phyloP scores from a whole-genome alignment of 2,113 vertebrate genomes.

The Ceyx cyanopectus region DNA sequence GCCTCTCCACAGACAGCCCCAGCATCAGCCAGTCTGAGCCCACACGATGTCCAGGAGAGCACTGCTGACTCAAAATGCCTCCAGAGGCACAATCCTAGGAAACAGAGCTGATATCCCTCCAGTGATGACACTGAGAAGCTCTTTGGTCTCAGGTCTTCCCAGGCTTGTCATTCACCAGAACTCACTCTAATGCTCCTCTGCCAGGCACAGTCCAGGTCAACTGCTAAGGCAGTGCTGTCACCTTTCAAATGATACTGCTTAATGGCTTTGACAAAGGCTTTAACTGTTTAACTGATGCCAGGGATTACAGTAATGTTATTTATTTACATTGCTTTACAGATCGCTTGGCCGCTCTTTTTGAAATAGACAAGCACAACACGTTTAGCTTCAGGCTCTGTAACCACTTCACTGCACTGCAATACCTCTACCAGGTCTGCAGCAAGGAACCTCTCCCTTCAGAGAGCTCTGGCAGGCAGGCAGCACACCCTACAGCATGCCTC shows the following conservation, averaged over 20 bases:
- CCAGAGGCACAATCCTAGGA: neutral
- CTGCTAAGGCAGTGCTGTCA: neutral
- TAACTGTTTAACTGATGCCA: neutral
- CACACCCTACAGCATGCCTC: neutral
- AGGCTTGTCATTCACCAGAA: neutral
- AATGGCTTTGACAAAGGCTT: neutral
- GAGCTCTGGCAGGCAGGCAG: neutral
- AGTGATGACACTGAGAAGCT: neutral
- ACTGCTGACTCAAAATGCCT: accelerated
- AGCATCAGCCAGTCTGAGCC: neutral
- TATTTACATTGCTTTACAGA: neutral
- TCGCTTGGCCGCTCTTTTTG: neutral
- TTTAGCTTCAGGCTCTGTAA: neutral
- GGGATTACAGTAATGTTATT: neutral
- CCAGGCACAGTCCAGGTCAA: neutral
- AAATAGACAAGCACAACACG: neutral
- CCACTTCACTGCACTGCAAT: accelerated
- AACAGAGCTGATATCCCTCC: neutral
- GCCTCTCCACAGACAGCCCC: neutral
- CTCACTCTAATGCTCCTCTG: accelerated
- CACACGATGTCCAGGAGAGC: accelerated
- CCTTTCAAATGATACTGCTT: neutral
- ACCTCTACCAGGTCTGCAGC: neutral
- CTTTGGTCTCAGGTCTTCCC: neutral
- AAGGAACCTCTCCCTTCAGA: neutral